A percentile compares a stretch with the other conserved stretches of the same genome.
Conservation (phyloP, 2,113 vertebrate genomes). For the Neomonachus schauinslandi region DNA sequence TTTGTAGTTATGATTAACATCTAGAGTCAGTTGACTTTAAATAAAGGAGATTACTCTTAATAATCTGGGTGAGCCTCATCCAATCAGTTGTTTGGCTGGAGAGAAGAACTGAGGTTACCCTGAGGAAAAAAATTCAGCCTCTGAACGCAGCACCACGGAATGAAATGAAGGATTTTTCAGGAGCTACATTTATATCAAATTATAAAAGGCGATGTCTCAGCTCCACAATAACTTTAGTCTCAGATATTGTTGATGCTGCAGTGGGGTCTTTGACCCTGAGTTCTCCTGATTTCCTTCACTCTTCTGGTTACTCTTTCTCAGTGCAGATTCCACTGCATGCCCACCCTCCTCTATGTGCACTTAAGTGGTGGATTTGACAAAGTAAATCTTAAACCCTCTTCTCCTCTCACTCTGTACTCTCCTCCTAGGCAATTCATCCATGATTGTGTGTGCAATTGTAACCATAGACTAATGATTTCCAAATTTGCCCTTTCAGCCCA, state of each 20-base stretch:
- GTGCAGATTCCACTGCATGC: not conserved
- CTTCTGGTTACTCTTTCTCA: not conserved
- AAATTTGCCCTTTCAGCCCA: not conserved
- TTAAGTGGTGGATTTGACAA: not conserved
- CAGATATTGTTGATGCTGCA: not conserved
- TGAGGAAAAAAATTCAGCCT: not conserved
- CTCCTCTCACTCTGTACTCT: not conserved
- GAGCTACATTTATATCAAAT: not conserved
- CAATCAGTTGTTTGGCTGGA: not conserved
- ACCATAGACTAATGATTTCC: not conserved
- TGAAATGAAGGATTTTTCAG: not conserved
- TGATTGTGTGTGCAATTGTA: not conserved
- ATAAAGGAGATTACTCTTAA: not conserved
- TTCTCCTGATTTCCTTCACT: not conserved
- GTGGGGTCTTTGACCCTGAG: not conserved
- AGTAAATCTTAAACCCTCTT: not conserved
- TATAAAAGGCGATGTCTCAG: not conserved
- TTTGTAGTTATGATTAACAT: not conserved
- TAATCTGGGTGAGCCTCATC: not conserved
- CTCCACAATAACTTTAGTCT: not conserved
- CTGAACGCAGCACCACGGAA: not conserved
- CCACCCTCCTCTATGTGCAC: not conserved
- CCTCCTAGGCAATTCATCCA: not conserved
- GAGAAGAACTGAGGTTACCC: not conserved
- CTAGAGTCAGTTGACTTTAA: not conserved